These are phyloP conservation scores for Hydrotaea diabolus DNA, from an alignment of 2,888 invertebrate genomes.

Conservation along the genomic window DNA sequence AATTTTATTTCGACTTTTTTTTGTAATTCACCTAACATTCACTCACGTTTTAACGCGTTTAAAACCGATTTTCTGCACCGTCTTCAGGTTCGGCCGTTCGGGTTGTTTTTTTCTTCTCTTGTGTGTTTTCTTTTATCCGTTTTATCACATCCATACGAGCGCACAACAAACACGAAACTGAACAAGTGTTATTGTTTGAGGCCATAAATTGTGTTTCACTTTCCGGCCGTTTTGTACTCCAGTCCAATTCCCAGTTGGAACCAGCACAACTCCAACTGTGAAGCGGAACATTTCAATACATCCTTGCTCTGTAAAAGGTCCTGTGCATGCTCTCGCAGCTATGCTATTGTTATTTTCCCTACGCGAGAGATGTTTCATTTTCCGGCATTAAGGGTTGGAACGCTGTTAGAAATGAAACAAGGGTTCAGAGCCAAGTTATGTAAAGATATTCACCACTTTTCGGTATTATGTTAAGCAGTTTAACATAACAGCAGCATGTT, in stretches of 20 bases:
- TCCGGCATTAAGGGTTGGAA: conserved; percentile 3
- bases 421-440: background rate
- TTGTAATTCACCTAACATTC: conserved; percentile 26
- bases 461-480: conserved; percentile 47
- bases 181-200: conserved; percentile 68
- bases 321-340: background rate
- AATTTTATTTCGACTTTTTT: background rate
- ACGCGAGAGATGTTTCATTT: background rate
- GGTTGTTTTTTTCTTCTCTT: conserved; percentile 29
- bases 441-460: conserved; percentile 56
- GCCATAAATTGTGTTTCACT: conserved; percentile 66
- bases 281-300: conserved; percentile 33
- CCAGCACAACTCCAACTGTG: conserved; percentile 43
- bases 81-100: conserved; percentile 6
- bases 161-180: conserved; percentile 80
- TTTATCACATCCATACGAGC: conserved; percentile 79
- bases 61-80: conserved; percentile 67
- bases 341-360: background rate
- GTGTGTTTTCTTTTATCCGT: conserved; percentile 58
- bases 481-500: background rate
- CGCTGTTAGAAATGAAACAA: conserved; percentile 40
- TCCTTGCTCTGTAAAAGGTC: background rate
- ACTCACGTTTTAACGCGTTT: conserved; percentile 69
- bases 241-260: conserved; percentile 34
- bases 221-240: conserved; percentile 43